A percentile compares a stretch with the other conserved stretches of the same genome.
Evolutionary conservation across 2,888 invertebrate genomes (phyloP).

Genomic region (Chrysopilus asiliformis): DNA sequence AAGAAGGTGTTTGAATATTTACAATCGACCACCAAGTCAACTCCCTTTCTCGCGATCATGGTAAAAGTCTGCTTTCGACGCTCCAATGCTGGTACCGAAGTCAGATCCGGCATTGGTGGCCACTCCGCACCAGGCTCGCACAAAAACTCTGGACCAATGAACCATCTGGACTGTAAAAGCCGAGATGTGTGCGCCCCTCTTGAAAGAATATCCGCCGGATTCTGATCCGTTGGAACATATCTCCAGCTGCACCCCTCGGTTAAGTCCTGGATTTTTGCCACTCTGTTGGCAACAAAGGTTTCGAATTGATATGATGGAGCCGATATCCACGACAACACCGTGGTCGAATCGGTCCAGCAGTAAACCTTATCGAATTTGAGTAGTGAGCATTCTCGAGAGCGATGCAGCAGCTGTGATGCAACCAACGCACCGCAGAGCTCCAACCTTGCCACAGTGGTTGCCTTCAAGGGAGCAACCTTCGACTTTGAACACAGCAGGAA

Average conservation of each 20-base stretch:
- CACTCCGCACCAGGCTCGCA: conserved; percentile 2
- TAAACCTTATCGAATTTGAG: conserved; percentile 1
- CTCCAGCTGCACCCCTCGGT: conserved; percentile 12
- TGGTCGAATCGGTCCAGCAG: conserved; percentile 9
- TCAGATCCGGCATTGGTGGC: neutral
- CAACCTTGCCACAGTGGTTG: too few relatives aligned
- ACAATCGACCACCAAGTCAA: neutral
- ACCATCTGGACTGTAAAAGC: conserved; percentile 14
- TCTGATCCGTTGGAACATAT: conserved; percentile 16
- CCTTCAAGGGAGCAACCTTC: too few relatives aligned
- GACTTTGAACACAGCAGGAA: too few relatives aligned
- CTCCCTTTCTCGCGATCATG: neutral
- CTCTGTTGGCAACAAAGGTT: conserved; percentile 17
- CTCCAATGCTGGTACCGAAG: neutral
- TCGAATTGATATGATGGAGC: conserved; percentile 8
- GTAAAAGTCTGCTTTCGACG: neutral
- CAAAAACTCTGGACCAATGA: conserved; percentile 16
- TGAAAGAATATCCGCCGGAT: conserved; percentile 17
- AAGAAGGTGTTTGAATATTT: neutral
- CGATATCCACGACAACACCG: too few relatives aligned
- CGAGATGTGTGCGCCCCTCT: conserved; percentile 14
- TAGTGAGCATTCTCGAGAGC: neutral
- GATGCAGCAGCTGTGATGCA: conserved; percentile 3
- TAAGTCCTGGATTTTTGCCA: conserved; percentile 15
- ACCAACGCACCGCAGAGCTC: conserved; percentile 16